phyloP scores from a whole-genome alignment of 2,113 vertebrate species.

The Stigmatopora nigra region DNA sequence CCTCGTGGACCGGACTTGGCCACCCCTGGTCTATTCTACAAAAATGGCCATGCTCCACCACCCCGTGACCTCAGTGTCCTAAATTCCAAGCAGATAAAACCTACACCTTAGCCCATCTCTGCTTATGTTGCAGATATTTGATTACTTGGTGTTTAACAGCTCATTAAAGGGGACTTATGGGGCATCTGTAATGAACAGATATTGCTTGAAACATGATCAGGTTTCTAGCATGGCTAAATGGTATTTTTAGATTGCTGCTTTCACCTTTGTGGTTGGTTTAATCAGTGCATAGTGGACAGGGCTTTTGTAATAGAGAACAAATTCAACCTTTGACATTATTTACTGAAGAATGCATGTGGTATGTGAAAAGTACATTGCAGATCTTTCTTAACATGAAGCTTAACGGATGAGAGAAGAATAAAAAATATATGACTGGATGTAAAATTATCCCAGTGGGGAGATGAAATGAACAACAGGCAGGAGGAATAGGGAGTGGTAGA shows the following conservation, averaged over 20 bases:
- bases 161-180: conserved; percentile 67
- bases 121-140: conserved; percentile 59
- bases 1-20: too few relatives aligned
- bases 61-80: conserved; percentile 5
- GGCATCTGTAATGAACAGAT: conserved; percentile 60
- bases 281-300: conserved; percentile 40
- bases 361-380: not conserved
- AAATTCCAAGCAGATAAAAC: conserved; percentile 34
- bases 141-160: conserved; percentile 67
- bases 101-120: conserved; percentile 33
- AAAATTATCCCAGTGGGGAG: conserved; percentile 55
- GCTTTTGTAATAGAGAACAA: conserved; percentile 40
- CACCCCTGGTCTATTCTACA: not conserved
- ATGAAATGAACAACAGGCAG: conserved; percentile 6
- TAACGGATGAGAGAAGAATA: conserved; percentile 20
- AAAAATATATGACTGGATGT: conserved; percentile 36
- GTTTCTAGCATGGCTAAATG: conserved; percentile 54
- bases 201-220: conserved; percentile 57
- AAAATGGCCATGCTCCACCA: conserved; percentile 4
- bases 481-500: conserved; percentile 16
- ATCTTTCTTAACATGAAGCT: conserved; percentile 45
- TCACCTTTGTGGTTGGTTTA: conserved; percentile 55
- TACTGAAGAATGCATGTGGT: not conserved
- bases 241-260: conserved; percentile 58
- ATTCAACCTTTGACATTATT: conserved; percentile 7